Evolutionary conservation across 2,797 vertebrate species (phyloP).

Genomic region (Podarcis siculus): DNA sequence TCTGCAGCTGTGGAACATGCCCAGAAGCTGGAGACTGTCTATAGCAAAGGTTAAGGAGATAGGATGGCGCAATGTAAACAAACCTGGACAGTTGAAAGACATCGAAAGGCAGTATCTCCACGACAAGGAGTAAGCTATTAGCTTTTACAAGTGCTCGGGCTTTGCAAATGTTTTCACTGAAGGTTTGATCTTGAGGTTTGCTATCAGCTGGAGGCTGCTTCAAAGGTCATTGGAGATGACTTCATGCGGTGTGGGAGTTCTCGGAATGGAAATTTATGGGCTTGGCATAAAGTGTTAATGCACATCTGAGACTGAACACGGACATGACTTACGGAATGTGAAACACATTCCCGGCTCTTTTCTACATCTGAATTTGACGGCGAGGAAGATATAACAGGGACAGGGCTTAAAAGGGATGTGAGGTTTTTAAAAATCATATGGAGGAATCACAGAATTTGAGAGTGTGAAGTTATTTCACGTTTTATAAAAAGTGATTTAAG

Average conservation of each 20-base stretch:
- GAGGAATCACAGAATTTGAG: background rate
- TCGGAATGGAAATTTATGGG: background rate
- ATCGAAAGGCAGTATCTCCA: background rate
- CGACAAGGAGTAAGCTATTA: background rate
- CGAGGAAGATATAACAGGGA: background rate
- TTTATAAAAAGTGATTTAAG: background rate
- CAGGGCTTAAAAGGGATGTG: background rate
- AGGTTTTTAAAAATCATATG: background rate
- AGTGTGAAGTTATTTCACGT: background rate
- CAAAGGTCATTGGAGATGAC: background rate
- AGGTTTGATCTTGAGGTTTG: background rate
- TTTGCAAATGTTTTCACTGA: background rate
- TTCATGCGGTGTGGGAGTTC: background rate
- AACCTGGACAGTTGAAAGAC: background rate
- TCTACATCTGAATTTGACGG: background rate
- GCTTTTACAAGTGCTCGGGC: background rate
- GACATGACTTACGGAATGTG: background rate
- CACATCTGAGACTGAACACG: background rate
- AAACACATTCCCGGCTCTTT: background rate
- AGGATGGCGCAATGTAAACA: background rate
- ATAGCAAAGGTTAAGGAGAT: background rate
- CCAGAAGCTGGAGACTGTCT: background rate
- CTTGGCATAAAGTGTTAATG: slow-evolving; percentile 2
- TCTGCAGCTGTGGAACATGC: slow-evolving; percentile 1
- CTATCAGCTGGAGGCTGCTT: slow-evolving; percentile 1